Evolutionary conservation across 2,797 vertebrate genomes (phyloP).

Genomic region (Artibeus jamaicensis): DNA sequence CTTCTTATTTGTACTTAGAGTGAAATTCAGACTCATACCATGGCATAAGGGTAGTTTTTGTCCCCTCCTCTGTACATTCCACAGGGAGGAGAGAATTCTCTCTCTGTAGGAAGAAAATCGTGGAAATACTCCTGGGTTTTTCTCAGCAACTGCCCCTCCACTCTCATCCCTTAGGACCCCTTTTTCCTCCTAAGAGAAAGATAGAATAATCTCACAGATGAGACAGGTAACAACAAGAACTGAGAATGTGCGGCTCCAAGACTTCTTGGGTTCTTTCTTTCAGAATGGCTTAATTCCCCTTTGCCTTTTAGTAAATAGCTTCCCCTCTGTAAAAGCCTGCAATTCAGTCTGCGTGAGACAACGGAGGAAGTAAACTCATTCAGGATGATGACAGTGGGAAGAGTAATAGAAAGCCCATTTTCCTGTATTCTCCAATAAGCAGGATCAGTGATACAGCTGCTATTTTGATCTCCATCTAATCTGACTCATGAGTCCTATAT

Average conservation of each 20-base stretch:
- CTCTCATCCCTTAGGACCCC: neutral
- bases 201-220: neutral
- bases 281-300: neutral
- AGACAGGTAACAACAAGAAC: neutral
- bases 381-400: neutral
- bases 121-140: neutral
- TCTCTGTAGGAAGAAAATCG: neutral
- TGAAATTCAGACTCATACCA: neutral
- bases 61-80: neutral
- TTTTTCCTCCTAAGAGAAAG: neutral
- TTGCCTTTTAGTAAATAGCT: neutral
- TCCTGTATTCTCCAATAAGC: neutral
- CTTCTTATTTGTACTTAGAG: conserved; percentile 20
- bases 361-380: neutral
- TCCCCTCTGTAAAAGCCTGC: neutral
- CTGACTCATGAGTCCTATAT: neutral
- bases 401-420: neutral
- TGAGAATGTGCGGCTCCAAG: neutral
- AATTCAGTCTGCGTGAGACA: neutral
- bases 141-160: neutral
- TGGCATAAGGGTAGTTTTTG: neutral
- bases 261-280: neutral
- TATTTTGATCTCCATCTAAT: neutral
- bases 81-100: neutral
- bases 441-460: neutral